Conservation (phyloP, 2,113 vertebrate genomes). For the Coryphaenoides rupestris region DNA sequence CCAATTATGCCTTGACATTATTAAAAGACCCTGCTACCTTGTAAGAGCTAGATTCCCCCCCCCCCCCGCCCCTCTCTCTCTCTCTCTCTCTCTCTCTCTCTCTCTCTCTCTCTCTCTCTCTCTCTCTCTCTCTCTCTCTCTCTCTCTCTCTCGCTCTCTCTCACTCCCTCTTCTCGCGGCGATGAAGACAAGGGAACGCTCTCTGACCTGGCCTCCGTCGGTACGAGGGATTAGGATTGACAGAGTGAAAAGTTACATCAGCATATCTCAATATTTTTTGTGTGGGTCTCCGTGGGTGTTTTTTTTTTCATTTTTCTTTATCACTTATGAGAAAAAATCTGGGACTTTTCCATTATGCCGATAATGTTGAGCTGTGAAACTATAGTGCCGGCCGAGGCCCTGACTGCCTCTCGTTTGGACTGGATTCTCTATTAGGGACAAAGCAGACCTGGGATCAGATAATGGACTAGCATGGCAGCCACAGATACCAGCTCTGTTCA, state of each 20-base stretch:
- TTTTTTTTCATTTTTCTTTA: slow-evolving; percentile 23
- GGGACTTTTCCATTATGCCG: slow-evolving; percentile 25
- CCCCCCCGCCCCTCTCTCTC: no score
- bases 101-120: slow-evolving; percentile 33
- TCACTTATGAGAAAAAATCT: slow-evolving; percentile 17
- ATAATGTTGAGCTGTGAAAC: slow-evolving; percentile 15
- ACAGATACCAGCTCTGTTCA: slow-evolving; percentile 38
- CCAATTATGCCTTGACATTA: slow-evolving; percentile 71
- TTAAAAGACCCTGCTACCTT: slow-evolving; percentile 63
- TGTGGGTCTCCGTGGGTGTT: no score
- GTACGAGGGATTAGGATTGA: slow-evolving; percentile 37
- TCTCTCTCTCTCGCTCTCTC: slow-evolving; percentile 31
- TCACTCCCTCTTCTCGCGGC: slow-evolving; percentile 36
- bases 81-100: slow-evolving; percentile 33
- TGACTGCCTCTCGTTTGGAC: slow-evolving; percentile 8
- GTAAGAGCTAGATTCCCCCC: slow-evolving; percentile 59
- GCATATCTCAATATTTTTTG: slow-evolving; percentile 42
- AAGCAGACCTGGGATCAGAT: slow-evolving; percentile 29
- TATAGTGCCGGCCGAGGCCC: slow-evolving; percentile 7
- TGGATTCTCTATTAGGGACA: slow-evolving; percentile 34
- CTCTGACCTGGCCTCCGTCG: slow-evolving; percentile 41
- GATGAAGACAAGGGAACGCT: slow-evolving; percentile 37
- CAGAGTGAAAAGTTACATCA: slow-evolving; percentile 45
- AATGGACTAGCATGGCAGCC: slow-evolving; percentile 16
- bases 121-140: slow-evolving; percentile 35